Base-by-base conservation (phyloP, 2,888 invertebrate species). In the Punctoribates punctum region DNA sequence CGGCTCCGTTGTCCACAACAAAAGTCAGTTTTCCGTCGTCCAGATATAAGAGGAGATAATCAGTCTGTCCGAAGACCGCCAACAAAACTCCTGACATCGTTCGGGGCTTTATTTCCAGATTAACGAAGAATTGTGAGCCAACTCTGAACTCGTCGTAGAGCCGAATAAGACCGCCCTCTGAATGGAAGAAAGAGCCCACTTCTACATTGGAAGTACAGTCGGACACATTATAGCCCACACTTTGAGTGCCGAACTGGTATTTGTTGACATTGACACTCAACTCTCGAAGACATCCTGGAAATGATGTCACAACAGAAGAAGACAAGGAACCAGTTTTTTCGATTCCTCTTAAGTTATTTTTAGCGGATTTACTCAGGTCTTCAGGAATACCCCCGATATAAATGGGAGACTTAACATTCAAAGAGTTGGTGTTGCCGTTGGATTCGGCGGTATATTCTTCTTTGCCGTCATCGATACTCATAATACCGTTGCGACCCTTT, bases 41-140 rank as follows among this genome's bases (percentile, higher is more conserved):
- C 86, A 98, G 87, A 83, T 98, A 95, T 73, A 98, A 85, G 0
- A 95, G 87, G 79, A 97, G 86, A 83, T 89, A 96, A 82, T 96
- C 94, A 76, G 87, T 88, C 79, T 86, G 88, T 20, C 93, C 93
- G 82, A 94, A 92, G 2, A 94, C 93, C 4, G 94, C 90, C 79
- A 96, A 86, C 65, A 99, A 84, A 25, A 97, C 86, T 3, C 97
- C 98, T 0, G 91, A 90, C 6, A 89, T 87, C 80, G 90, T 89
- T 23, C 96, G 88, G 0, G 96, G 94, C 78, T 91, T 91, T 77
- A 97, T 91, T 79, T 94, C 91, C 87, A 97, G 88, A 51, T 88
- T 88, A 57, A 96, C 90, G 0, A 90, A 89, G 77, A 94, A 88
- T 80, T 90, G 89, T 57, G 87, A 85, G 5, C 94, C 94, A 3